Evolutionary conservation across 2,888 invertebrate genomes (phyloP), one percentile per base, ranked within the genome.

Genomic region (Cancer borealis): DNA sequence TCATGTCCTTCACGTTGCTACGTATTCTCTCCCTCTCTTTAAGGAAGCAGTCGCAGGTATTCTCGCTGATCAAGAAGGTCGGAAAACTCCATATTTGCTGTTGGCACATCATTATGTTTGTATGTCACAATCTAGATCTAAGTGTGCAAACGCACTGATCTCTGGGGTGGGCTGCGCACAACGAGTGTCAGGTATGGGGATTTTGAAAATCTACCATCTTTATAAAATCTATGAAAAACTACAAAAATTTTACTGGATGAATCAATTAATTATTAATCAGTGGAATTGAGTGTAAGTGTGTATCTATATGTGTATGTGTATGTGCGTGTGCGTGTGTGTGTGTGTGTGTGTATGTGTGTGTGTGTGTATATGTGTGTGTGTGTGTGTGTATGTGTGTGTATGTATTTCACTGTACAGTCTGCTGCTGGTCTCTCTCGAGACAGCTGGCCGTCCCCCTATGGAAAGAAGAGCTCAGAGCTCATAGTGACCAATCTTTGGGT

Each of bases 91-190:
- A 79, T 30, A 8, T 90, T 54, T 90, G n/a, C 90, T 90, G 90
- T 90, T 30, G 90, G 54, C 90, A 90, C 54, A 90, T 54, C 90
- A 88, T 88, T 47, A 87, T 87, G 46, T n/a, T 46, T 88, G 88
- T 88, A 21, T 47, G 88, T 47, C 46, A 88, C 46, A 47, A 47
- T 46, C 45, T 21, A 88, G 88, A 14, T 79, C 79, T 26, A 21
- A 8, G 12, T 79, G 79, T 79, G 66, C 21, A 21, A 17, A 5
- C 8, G 66, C n/a, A 21, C 21, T 14, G 17, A 21, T 66, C n/a
- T 66, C n/a, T 21, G 66, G 66, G 66, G 54, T 12, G 54, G 54
- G 54, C 54, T 0, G 54, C 54, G 8, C 14, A 14, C 3, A 0
- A 14, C 54, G 84, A 30, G 84, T 84, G 84, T 84, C n/a, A n/a